A percentile compares a stretch with the other conserved stretches of the same genome.
phyloP scores from a whole-genome alignment of 1,140 invertebrate species.

The Contarinia nasturtii region DNA sequence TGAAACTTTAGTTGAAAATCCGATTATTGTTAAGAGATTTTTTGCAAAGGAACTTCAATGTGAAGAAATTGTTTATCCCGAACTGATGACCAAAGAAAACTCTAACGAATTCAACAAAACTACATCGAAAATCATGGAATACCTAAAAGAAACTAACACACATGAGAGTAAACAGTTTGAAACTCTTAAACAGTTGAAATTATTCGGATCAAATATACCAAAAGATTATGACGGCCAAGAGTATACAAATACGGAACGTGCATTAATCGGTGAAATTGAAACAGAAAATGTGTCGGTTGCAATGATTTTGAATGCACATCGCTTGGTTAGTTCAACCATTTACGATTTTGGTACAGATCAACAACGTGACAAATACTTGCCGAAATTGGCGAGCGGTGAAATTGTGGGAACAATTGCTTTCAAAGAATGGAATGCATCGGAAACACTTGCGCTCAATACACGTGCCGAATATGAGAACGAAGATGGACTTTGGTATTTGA shows the following conservation, averaged over 20 bases:
- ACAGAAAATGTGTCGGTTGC: constrained; percentile 19
- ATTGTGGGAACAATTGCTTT: constrained; percentile 26
- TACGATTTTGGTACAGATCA: constrained; percentile 21
- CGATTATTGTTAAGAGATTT: too few relatives aligned
- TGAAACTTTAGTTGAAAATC: too few relatives aligned
- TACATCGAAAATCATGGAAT: too few relatives aligned
- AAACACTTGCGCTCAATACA: constrained; percentile 14
- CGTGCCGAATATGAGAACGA: background rate
- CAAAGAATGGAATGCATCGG: constrained; percentile 20
- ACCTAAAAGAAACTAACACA: too few relatives aligned
- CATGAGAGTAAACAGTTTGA: background rate
- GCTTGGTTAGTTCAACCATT: constrained; percentile 26
- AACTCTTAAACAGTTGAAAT: constrained; percentile 10
- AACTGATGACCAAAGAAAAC: too few relatives aligned
- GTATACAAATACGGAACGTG: constrained; percentile 27
- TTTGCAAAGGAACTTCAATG: too few relatives aligned
- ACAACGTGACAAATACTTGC: constrained; percentile 28
- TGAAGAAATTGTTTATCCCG: too few relatives aligned
- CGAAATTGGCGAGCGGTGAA: constrained; percentile 25
- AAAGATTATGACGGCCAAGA: constrained; percentile 19
- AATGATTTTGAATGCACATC: constrained; percentile 25
- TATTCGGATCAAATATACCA: constrained; percentile 22
- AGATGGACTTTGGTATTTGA: background rate
- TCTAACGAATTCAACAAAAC: too few relatives aligned
- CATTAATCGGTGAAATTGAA: constrained; percentile 27